These are phyloP conservation scores for Hippoglossus hippoglossus DNA, from an alignment of 2,797 vertebrate species.

Conservation along the genomic window DNA sequence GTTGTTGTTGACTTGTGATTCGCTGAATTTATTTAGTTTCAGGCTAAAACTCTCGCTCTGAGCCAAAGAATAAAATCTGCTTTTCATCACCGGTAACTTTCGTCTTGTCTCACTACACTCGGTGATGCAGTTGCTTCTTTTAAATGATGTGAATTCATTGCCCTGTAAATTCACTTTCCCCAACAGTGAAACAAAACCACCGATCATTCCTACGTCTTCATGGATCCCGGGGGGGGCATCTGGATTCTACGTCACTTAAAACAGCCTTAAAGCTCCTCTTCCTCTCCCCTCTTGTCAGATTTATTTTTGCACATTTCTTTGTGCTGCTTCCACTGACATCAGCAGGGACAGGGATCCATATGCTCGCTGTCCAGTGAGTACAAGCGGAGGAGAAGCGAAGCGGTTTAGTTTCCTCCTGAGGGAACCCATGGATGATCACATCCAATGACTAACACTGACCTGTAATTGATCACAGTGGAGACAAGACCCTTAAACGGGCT, in stretches of 20 bases:
- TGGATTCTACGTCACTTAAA: neutral
- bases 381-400: slow-evolving; percentile 36
- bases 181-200: neutral
- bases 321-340: slow-evolving; percentile 44
- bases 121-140: no score
- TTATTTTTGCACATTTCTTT: slow-evolving; percentile 12
- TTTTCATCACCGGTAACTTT: no score
- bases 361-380: slow-evolving; percentile 45
- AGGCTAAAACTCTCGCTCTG: no score
- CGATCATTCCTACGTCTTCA: slow-evolving; percentile 12
- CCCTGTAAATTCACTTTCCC: neutral
- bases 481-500: slow-evolving; percentile 49
- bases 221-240: neutral
- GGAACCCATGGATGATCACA: slow-evolving; percentile 65
- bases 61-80: no score
- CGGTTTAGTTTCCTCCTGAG: slow-evolving; percentile 54
- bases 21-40: no score
- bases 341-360: slow-evolving; percentile 46
- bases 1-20: no score
- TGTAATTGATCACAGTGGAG: slow-evolving; percentile 64
- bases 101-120: no score
- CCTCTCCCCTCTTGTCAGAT: neutral
- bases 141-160: no score
- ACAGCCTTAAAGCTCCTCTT: slow-evolving; percentile 13
- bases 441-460: slow-evolving; percentile 63